Conservation (phyloP, 2,888 invertebrate genomes). For the Nasonovia ribisnigri region DNA sequence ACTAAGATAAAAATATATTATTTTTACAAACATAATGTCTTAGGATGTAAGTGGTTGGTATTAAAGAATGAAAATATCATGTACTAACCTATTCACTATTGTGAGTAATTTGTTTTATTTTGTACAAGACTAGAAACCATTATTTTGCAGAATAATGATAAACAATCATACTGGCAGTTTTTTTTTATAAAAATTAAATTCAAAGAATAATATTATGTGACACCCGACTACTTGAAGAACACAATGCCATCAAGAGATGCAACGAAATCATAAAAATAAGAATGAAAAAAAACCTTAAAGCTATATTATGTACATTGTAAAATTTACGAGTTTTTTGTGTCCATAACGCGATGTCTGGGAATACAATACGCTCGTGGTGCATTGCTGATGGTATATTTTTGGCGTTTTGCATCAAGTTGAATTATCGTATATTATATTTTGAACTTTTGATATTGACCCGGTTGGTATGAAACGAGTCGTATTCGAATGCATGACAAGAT, state of each 20-base stretch:
- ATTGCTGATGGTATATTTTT: neutral
- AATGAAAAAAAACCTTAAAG: neutral
- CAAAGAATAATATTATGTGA: neutral
- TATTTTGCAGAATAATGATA: neutral
- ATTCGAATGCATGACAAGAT: conserved; percentile 43
- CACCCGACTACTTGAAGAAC: neutral
- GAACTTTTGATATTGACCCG: conserved; percentile 22
- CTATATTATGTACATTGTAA: neutral
- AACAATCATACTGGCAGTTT: neutral
- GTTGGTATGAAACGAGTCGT: conserved; percentile 12
- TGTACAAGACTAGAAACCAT: neutral
- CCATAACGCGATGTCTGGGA: neutral
- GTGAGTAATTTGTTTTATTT: neutral
- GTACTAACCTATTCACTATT: neutral
- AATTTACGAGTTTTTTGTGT: neutral
- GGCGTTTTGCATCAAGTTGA: neutral
- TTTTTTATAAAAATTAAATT: neutral
- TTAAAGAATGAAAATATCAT: neutral
- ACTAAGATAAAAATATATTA: neutral
- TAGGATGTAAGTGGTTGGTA: neutral
- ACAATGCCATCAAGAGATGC: neutral
- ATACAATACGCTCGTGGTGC: neutral
- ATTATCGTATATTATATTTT: neutral
- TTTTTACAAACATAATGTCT: neutral
- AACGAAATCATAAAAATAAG: neutral